Evolutionary conservation across 2,113 vertebrate genomes (phyloP).

Genomic region (Tonatia bakeri): DNA sequence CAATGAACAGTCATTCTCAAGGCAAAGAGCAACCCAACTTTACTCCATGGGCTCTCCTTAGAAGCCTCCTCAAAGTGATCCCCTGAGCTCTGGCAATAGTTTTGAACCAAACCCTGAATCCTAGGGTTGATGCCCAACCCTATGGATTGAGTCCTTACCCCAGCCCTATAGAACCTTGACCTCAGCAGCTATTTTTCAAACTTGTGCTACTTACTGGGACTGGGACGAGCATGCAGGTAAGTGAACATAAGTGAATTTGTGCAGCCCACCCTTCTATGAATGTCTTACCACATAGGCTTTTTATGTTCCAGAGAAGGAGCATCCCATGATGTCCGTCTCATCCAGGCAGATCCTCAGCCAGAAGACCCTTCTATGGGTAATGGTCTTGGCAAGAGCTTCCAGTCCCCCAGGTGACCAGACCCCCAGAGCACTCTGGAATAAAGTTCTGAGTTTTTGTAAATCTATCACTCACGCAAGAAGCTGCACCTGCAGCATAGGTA

Average conservation of each 20-base stretch:
- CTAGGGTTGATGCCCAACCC: not conserved
- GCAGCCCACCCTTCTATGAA: not conserved
- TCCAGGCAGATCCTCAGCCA: not conserved
- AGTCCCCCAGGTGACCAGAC: not conserved
- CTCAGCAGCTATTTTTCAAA: slow-evolving; percentile 32
- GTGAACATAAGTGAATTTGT: not conserved
- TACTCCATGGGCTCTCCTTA: not conserved
- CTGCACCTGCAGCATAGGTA: slow-evolving; percentile 90
- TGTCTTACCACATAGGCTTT: not conserved
- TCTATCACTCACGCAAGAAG: slow-evolving; percentile 90
- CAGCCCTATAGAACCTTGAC: not conserved
- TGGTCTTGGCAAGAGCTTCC: not conserved
- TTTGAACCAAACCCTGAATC: not conserved
- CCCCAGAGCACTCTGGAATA: not conserved
- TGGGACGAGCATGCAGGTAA: not conserved
- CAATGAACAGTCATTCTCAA: slow-evolving; percentile 5
- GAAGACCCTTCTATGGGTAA: not conserved
- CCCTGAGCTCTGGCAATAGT: not conserved
- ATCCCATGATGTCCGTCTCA: not conserved
- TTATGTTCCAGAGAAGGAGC: not conserved
- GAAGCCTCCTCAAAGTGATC: not conserved
- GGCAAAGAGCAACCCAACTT: not conserved
- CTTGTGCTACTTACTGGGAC: not conserved
- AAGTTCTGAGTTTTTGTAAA: not conserved
- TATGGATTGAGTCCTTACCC: not conserved